Percentiles rank a stretch among this genome's conserved stretches.
These are phyloP conservation scores for Halcyon malimbica DNA, from an alignment of 2,113 vertebrate species.

Conservation along the genomic window DNA sequence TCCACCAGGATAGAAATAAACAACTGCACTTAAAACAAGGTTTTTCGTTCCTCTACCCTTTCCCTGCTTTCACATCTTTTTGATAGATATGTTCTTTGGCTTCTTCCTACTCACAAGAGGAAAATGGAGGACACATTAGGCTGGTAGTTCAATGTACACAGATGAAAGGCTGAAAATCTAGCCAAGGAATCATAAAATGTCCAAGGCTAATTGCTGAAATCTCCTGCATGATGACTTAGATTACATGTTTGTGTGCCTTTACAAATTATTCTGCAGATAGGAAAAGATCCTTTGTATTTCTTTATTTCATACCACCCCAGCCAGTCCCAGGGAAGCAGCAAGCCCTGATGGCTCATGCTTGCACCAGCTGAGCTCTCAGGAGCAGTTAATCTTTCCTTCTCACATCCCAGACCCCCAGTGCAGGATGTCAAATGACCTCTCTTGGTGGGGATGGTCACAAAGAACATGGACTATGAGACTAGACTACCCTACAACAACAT, in stretches of 20 bases:
- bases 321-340: neutral
- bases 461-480: neutral
- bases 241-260: neutral
- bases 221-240: neutral
- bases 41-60: neutral
- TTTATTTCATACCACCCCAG: neutral
- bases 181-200: neutral
- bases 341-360: fast-evolving
- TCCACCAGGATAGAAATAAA: neutral
- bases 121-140: neutral
- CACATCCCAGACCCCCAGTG: fast-evolving
- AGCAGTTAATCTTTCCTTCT: neutral
- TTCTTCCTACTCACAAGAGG: neutral
- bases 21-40: neutral
- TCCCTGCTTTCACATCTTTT: neutral
- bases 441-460: neutral
- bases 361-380: neutral
- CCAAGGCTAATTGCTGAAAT: neutral
- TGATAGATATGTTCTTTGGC: neutral
- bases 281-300: neutral
- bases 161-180: neutral
- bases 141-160: neutral
- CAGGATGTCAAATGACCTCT: neutral
- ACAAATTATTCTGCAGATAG: neutral
- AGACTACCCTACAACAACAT: neutral